phyloP scores from a whole-genome alignment of 2,113 vertebrate species.

The Capreolus pygargus region DNA sequence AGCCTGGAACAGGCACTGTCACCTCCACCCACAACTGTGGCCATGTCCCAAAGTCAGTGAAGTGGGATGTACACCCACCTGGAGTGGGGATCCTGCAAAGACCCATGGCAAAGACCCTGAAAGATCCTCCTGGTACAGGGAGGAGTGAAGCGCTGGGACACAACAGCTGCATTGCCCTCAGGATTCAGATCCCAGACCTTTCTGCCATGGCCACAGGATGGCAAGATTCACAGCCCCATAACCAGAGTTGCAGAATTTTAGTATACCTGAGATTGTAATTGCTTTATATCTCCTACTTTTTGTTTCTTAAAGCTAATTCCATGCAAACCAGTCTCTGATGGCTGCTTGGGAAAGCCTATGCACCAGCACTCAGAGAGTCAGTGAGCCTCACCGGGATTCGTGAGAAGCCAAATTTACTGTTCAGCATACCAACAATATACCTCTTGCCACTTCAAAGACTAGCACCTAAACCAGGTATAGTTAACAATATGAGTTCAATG shows the following conservation, averaged over 20 bases:
- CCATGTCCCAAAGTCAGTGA: background rate
- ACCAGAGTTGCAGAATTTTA: background rate
- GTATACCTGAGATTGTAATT: background rate
- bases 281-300: background rate
- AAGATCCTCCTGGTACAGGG: background rate
- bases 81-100: background rate
- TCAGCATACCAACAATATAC: background rate
- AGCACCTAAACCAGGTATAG: background rate
- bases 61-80: background rate
- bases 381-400: background rate
- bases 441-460: conserved; percentile 2
- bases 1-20: background rate
- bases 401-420: background rate
- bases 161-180: background rate
- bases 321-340: background rate
- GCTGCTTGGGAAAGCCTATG: background rate
- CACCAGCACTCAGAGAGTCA: background rate
- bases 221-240: too few relatives aligned
- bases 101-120: background rate
- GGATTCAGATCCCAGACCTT: background rate
- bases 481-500: background rate
- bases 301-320: background rate
- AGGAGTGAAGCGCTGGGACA: background rate
- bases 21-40: background rate
- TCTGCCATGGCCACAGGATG: background rate